Base-by-base conservation (phyloP, 2,113 vertebrate species). In the Psophia crepitans region DNA sequence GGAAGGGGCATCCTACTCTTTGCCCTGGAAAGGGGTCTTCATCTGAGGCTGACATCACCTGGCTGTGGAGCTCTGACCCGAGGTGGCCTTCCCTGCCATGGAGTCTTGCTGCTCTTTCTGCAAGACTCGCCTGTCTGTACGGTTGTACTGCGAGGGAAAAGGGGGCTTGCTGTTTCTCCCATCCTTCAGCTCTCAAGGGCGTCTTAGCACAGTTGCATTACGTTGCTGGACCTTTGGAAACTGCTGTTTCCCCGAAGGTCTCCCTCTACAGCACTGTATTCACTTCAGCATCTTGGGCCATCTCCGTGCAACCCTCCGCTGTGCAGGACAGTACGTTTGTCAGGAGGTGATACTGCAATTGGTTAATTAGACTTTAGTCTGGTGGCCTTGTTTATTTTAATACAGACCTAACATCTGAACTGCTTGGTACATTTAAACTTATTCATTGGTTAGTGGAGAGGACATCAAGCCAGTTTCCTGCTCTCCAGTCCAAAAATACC, bases 401-500 rank as follows among this genome's bases (percentile, higher is more conserved):
- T 64, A 32, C 12, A 81, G 53, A 80, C 39, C 37, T 88, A 68
- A 77, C 27, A 21, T 78, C 84, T 93, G 35, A 82, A 84, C 76
- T 80, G 26, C 23, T 30, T 78, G 14, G 20, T 76, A 58, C 8
- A 6, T 85, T 73, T 71, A 48, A 54, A 65, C n/a, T 61, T 2
- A 1, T 76, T 80, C 35, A 6, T 33, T 86, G 26, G 22, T 85
- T 87, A 93, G 70, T 24, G 33, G 58, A 94, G 78, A 91, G 39
- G 44, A 24, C 33, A 49, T 87, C 22, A 94, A 84, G 48, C 14
- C 46, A 22, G 14, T 49, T 96, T 69, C 14, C 63, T 4, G 11
- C 21, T 74, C 81, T 63, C 16, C 48, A 56, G 33, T 74, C 44
- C 60, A 87, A 74, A 92, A 96, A 53, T 71, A 83, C 16, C 79